A percentile compares a stretch with the other conserved stretches of the same genome.
Conservation (phyloP, 2,113 vertebrate species). For the Alligator mississippiensis region DNA sequence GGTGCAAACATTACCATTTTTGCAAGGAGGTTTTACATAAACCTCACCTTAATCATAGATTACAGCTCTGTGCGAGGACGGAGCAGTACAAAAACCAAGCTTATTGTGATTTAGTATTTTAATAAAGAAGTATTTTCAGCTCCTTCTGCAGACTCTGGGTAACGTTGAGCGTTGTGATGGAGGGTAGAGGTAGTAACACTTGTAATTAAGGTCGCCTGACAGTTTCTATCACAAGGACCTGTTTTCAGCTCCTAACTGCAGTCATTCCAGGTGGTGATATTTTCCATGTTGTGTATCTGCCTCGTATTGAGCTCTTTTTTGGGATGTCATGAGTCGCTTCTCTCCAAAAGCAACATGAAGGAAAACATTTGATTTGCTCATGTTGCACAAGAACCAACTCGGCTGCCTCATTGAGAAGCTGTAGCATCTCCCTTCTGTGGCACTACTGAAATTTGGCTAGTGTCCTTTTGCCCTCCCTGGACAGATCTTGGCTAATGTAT, state of each 20-base stretch:
- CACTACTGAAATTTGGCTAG: background rate
- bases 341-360: background rate
- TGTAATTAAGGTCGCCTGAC: background rate
- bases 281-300: background rate
- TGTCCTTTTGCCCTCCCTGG: background rate
- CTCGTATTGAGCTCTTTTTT: background rate
- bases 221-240: background rate
- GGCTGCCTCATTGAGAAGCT: background rate
- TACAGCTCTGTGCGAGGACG: background rate
- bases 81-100: background rate
- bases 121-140: conserved; percentile 21
- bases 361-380: background rate
- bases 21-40: background rate
- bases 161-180: background rate
- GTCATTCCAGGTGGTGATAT: background rate
- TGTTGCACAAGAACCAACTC: too few relatives aligned
- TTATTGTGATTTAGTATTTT: background rate
- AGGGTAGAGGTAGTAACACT: background rate
- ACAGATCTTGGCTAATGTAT: background rate
- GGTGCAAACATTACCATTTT: background rate
- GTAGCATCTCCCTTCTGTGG: background rate
- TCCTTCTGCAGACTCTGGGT: background rate
- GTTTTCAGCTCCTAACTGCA: background rate
- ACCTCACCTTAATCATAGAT: conserved; percentile 30
- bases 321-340: background rate